Base-by-base conservation (phyloP, 1,140 invertebrate genomes). In the Orussus abietinus region DNA sequence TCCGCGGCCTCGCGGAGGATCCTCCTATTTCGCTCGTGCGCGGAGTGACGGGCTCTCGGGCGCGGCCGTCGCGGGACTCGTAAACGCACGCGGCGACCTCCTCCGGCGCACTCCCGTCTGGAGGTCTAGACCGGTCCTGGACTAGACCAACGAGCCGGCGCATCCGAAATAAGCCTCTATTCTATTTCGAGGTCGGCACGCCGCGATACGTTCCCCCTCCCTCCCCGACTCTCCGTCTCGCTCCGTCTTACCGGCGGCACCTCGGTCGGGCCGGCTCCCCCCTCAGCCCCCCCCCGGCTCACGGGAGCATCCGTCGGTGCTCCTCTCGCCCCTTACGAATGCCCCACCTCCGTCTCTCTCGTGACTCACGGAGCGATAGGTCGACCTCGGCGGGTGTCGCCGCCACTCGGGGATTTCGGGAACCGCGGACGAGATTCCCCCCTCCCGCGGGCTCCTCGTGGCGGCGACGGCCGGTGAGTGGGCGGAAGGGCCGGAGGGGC, bases 371-470 rank as follows among this genome's bases (percentile, higher is more conserved):
- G 22, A 7, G 49, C 51, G 51, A 53, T 53, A 47, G 50, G 45
- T 29, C 44, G 42, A 38, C 42, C 49, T 59, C 51, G 64, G 51
- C 44, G 63, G 51, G 66, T 71, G 66, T 44, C 59, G 68, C 69
- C 68, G 60, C 64, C 68, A 48, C 53, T 47, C 64, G 69, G 68
- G 64, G 55, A 68, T 72, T 65, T 67, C 63, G 61, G 45, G 29
- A 71, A 71, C 46, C 31, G 32, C 34, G 38, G 48, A 25, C 32
- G 62, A 51, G 53, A 59, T 62, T 58, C 64, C 59, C 38, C 29
- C 66, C 62, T 57, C 54, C 60, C 42, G 43, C 12, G 5, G 32
- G 20, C 32, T 14, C 32, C 4, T 15, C 21, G 4, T 19, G 19
- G 21, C 20, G 20, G 17, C n/a, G 25, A 17, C 3, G 21, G 12